These are phyloP conservation scores for Petrocephalus microphthalmus DNA, from an alignment of 2,113 vertebrate genomes.

Conservation along the genomic window DNA sequence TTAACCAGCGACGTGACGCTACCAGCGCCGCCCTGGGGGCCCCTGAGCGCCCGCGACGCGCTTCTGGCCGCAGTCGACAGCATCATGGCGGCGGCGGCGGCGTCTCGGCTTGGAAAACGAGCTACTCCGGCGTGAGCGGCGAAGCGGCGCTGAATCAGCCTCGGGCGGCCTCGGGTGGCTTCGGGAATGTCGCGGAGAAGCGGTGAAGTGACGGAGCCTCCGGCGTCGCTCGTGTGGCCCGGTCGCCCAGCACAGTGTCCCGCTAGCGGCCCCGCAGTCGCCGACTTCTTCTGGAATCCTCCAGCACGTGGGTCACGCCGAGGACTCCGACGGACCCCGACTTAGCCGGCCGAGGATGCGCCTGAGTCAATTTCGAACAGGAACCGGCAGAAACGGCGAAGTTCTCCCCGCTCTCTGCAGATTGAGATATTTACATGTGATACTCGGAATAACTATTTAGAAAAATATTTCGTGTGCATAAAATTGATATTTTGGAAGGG, in stretches of 20 bases:
- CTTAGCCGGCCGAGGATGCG: neutral
- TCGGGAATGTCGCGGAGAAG: too few species aligned
- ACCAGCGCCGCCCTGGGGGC: slow-evolving; percentile 24
- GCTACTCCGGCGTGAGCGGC: neutral
- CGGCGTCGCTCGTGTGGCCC: too few species aligned
- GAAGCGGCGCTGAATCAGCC: neutral
- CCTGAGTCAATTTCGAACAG: slow-evolving; percentile 27
- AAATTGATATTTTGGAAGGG: neutral
- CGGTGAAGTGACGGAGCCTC: neutral
- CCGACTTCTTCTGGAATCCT: slow-evolving; percentile 53
- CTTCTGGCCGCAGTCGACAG: slow-evolving; percentile 48
- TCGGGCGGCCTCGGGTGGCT: neutral
- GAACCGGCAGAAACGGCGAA: neutral
- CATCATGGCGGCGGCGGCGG: slow-evolving; percentile 44
- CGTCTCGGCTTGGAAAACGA: neutral
- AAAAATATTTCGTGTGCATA: neutral
- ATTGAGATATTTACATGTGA: neutral
- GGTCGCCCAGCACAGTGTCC: neutral
- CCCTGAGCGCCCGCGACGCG: slow-evolving; percentile 48
- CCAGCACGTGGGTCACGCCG: slow-evolving; percentile 55
- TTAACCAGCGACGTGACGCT: slow-evolving; percentile 46
- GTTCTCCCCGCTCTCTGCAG: too few species aligned
- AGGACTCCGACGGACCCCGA: slow-evolving; percentile 35
- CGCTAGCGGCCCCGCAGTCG: neutral
- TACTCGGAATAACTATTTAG: neutral